phyloP scores from a whole-genome alignment of 2,888 invertebrate species.

The Eupithecia tripunctaria region DNA sequence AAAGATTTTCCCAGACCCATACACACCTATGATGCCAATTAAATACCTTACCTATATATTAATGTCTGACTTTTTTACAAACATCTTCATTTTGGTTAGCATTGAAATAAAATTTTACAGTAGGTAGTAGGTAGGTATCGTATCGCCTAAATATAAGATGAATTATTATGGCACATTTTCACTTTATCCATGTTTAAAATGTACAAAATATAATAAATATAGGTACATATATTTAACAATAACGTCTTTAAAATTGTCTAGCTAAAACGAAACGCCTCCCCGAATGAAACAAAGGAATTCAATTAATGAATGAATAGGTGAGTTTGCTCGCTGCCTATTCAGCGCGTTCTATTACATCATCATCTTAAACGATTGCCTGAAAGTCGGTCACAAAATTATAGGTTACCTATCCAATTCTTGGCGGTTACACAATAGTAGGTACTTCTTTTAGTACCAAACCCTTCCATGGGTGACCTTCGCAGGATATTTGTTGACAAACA shows the following conservation, averaged over 20 bases:
- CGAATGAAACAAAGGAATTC: constrained; percentile 40
- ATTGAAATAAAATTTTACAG: no score
- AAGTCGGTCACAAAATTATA: constrained; percentile 40
- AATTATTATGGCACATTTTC: not conserved
- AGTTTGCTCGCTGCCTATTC: constrained; percentile 18
- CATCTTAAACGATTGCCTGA: constrained; percentile 37
- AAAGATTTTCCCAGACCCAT: not conserved
- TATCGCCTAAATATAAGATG: no score
- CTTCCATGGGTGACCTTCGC: constrained; percentile 78
- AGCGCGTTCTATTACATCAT: constrained; percentile 52
- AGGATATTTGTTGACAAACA: constrained; percentile 83
- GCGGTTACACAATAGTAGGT: constrained; percentile 60
- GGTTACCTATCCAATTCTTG: constrained; percentile 33
- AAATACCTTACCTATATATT: no score
- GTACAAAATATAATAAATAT: not conserved
- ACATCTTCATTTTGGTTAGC: not conserved
- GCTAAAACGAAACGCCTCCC: constrained; percentile 8
- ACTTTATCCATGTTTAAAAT: not conserved
- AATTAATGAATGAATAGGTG: constrained; percentile 45
- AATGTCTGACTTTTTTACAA: not conserved
- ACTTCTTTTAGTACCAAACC: constrained; percentile 72
- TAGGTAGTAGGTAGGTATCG: no score
- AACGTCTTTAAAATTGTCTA: not conserved
- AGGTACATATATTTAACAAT: not conserved
- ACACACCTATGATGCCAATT: no score